Conservation (phyloP, 2,113 vertebrate species). For the Triplophysa rosa region DNA sequence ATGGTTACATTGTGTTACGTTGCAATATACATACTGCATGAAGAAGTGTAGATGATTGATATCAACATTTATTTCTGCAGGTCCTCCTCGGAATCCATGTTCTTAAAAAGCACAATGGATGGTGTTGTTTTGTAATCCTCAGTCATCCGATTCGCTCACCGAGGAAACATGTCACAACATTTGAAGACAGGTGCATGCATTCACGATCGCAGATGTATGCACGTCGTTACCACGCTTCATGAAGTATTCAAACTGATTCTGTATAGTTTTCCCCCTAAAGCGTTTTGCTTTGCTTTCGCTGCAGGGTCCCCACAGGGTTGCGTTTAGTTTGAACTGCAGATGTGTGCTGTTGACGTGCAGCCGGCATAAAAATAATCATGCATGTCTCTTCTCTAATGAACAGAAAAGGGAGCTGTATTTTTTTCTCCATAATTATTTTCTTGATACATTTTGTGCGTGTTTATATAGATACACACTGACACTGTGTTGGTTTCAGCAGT, state of each 20-base stretch:
- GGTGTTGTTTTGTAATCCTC: not conserved
- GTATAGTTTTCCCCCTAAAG: not conserved
- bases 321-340: not conserved
- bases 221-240: not conserved
- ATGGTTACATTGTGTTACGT: not conserved
- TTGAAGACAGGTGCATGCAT: not conserved
- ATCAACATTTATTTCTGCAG: not conserved
- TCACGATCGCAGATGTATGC: not conserved
- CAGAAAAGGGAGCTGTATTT: not conserved
- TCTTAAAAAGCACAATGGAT: not conserved
- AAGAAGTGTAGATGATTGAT: not conserved
- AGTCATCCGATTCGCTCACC: not conserved
- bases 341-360: not conserved
- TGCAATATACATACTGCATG: not conserved
- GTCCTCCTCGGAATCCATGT: not conserved
- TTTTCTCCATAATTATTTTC: no score
- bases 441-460: not conserved
- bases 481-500: conserved; percentile 4
- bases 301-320: not conserved
- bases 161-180: not conserved
- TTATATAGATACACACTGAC: not conserved
- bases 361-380: not conserved
- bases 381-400: not conserved
- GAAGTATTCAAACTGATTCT: not conserved
- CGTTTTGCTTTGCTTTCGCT: not conserved